phyloP scores from a whole-genome alignment of 2,797 vertebrate species.

The Schizopygopsis pylzovi region DNA sequence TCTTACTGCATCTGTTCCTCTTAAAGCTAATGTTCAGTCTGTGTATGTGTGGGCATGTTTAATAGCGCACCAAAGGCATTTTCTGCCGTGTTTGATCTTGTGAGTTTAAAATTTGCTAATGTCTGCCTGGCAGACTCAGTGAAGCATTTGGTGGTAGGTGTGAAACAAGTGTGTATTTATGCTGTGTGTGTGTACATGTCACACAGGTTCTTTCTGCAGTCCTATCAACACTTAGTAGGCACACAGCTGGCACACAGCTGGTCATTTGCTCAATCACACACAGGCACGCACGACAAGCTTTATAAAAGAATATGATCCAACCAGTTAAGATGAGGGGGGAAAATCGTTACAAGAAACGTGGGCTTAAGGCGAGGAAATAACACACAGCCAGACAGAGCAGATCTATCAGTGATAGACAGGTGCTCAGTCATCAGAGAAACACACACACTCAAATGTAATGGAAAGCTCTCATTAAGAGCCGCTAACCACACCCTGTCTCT shows the following conservation, averaged over 20 bases:
- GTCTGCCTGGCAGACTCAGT: constrained; percentile 29
- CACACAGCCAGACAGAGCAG: constrained; percentile 67
- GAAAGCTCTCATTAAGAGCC: constrained; percentile 35
- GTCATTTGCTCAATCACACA: constrained; percentile 61
- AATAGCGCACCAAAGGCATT: constrained; percentile 32
- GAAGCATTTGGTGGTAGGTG: constrained; percentile 17
- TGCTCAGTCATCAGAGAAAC: constrained; percentile 68
- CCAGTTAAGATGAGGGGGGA: constrained; percentile 19
- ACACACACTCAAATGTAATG: constrained; percentile 37
- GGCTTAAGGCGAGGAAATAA: constrained; percentile 69
- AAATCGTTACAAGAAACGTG: constrained; percentile 47
- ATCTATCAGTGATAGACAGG: constrained; percentile 79
- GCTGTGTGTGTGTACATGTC: constrained; percentile 54
- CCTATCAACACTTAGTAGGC: constrained; percentile 73
- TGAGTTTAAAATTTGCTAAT: constrained; percentile 32
- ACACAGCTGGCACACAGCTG: constrained; percentile 81
- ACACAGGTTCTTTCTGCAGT: constrained; percentile 76
- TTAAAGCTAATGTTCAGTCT: constrained; percentile 12
- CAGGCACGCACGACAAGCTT: constrained; percentile 63
- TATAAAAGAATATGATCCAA: constrained; percentile 74
- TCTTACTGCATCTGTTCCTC: constrained; percentile 5
- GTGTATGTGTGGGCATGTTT: constrained; percentile 33
- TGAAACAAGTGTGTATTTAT: constrained; percentile 64
- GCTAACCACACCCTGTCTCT: constrained; percentile 39
- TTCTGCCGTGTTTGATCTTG: constrained; percentile 27